phyloP scores from a whole-genome alignment of 1,140 invertebrate species.

The Ooceraea biroi region DNA sequence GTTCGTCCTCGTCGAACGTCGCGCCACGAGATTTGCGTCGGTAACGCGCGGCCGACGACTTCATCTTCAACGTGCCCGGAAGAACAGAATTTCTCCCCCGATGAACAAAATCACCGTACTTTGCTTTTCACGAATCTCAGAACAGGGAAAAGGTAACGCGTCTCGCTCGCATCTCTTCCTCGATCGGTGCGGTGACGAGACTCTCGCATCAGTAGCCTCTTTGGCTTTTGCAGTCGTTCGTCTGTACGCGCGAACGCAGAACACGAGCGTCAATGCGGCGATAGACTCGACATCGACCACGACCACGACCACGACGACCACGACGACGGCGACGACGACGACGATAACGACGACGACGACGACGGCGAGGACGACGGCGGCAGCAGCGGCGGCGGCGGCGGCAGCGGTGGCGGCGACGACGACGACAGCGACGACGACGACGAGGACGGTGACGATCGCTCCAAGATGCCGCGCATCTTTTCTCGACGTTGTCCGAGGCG shows the following conservation, averaged over 20 bases:
- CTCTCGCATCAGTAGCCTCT: neutral
- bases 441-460: neutral
- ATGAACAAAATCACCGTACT: neutral
- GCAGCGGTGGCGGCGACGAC: too few species aligned
- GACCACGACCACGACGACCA: too few species aligned
- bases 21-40: constrained; percentile 38
- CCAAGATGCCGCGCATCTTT: constrained; percentile 5
- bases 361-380: too few species aligned
- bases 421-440: too few species aligned
- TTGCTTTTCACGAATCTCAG: constrained; percentile 18
- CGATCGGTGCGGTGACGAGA: constrained; percentile 5
- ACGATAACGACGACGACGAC: too few species aligned
- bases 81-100: constrained; percentile 2
- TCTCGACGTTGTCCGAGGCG: constrained; percentile 12
- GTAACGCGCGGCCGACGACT: constrained; percentile 41
- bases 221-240: neutral
- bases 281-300: neutral
- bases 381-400: too few species aligned
- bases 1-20: constrained; percentile 21
- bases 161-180: constrained; percentile 32
- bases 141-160: neutral
- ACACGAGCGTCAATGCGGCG: constrained; percentile 34
- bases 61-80: constrained; percentile 41
- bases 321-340: too few species aligned
- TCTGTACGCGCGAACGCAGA: constrained; percentile 21